Base-by-base conservation (phyloP, 2,797 vertebrate species). In the Eleutherodactylus coqui region DNA sequence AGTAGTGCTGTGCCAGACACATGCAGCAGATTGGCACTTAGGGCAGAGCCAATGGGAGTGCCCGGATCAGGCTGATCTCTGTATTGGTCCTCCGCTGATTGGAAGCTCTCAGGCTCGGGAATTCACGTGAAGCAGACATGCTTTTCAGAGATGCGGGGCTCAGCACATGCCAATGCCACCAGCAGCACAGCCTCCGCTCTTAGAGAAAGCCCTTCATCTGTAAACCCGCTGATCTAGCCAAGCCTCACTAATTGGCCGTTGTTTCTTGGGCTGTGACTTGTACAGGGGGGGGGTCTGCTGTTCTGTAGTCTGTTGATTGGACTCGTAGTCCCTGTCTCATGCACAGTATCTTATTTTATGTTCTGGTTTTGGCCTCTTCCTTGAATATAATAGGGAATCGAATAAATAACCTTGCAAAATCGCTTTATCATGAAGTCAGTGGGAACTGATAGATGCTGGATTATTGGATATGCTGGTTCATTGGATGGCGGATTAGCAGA, bases 61-160 rank as follows among this genome's bases (percentile, higher is more conserved):
- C 41, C 1, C 17, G 34, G 27, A 36, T 8, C 38, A 27, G 69
- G 6, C 34, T 4, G 17, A 5, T 19, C 64, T 41, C 27, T 32
- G 70, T 16, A 87, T 87, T 87, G 86, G 86, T 51, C 58, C 69
- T 16, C 4, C 34, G 3, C 9, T 38, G 58, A 17, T 49, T 13
- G 24, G 62, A 29, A 51, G 53, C 2, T 36, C 51, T 64, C 16
- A 9, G 53, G 81, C 75, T 79, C 9, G 14, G 27, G 34, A 14
- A 64, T 75, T 84, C 86, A 87, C 86, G 82, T 87, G 86, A 79
- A 87, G 76, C 55, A 43, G 81, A 87, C 82, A 87, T 87, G 86
- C 82, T 87, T 84, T 75, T 78, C 76, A 73, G 47, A 85, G 84
- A 11, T 2, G 29, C 32, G 27, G 70, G 32, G 6, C 75, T 34